Conservation (phyloP, 2,888 invertebrate species). For the Lepidocyrtoides sp. region DNA sequence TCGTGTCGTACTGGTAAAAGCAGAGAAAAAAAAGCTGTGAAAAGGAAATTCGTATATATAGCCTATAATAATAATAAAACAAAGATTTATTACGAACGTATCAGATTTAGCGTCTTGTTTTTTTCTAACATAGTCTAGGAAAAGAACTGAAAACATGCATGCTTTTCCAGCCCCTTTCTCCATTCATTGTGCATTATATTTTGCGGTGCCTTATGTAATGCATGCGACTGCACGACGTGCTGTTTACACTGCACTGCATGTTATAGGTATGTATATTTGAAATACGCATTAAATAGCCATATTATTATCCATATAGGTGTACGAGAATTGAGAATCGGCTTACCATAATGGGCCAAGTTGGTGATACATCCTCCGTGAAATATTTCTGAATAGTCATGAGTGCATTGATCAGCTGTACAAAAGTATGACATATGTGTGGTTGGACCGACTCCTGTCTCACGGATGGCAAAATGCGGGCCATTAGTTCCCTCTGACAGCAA, state of each 20-base stretch:
- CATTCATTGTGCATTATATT: neutral
- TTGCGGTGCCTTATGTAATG: neutral
- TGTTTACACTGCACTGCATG: neutral
- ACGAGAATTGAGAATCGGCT: conserved; percentile 41
- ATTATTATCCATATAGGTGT: too few species aligned
- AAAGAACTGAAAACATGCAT: neutral
- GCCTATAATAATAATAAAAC: conserved; percentile 28
- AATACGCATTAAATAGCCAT: neutral
- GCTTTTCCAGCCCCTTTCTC: neutral
- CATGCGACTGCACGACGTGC: neutral
- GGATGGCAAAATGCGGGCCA: conserved; percentile 85
- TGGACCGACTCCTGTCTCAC: conserved; percentile 84
- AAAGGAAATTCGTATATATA: neutral
- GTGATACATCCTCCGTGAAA: conserved; percentile 84
- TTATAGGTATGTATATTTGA: neutral
- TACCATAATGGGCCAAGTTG: conserved; percentile 85
- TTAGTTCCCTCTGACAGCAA: conserved; percentile 84
- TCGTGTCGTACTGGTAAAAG: neutral
- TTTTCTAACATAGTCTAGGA: too few species aligned
- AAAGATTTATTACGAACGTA: conserved; percentile 67
- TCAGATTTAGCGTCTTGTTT: conserved; percentile 60
- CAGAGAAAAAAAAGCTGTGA: neutral
- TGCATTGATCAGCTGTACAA: conserved; percentile 85
- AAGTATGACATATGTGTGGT: conserved; percentile 85
- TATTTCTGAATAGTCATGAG: conserved; percentile 85